Evolutionary conservation across 2,888 invertebrate genomes (phyloP).

Genomic region (Minunthozetes semirufus): DNA sequence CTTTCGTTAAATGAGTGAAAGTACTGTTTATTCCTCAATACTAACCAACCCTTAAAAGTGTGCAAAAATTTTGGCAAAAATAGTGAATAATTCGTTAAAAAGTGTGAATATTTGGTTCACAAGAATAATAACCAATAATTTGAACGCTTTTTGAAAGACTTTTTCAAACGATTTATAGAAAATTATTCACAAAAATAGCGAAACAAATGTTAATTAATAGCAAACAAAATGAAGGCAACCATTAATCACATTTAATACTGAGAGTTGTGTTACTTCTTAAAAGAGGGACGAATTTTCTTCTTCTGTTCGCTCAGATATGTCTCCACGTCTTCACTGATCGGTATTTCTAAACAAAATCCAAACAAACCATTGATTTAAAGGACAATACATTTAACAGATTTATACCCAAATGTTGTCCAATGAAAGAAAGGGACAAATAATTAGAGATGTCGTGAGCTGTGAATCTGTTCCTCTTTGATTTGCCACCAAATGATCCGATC

Average conservation of each 20-base stretch:
- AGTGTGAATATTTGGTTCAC: too few relatives aligned
- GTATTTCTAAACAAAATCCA: slow-evolving; percentile 18
- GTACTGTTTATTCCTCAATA: too few relatives aligned
- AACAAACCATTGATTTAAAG: background rate
- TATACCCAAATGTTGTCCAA: slow-evolving; percentile 43
- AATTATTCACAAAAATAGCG: background rate
- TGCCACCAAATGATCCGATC: slow-evolving; percentile 41
- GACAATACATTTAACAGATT: background rate
- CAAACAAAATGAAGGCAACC: background rate
- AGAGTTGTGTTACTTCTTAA: background rate
- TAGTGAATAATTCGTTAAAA: too few relatives aligned
- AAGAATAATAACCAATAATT: too few relatives aligned
- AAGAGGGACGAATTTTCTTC: slow-evolving; percentile 9
- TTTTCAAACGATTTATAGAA: too few relatives aligned
- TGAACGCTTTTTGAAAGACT: too few relatives aligned
- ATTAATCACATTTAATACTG: background rate
- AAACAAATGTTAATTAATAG: background rate
- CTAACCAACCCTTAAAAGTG: too few relatives aligned
- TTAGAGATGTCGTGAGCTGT: slow-evolving; percentile 45
- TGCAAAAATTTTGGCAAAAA: too few relatives aligned
- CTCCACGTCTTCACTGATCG: slow-evolving; percentile 8
- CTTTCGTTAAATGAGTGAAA: too few relatives aligned
- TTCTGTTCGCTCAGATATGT: slow-evolving; percentile 27
- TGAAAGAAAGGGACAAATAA: slow-evolving; percentile 45
- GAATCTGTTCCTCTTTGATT: slow-evolving; percentile 41